Evolutionary conservation across 2,113 vertebrate genomes (phyloP), one percentile per base, ranked within the genome.

Genomic region (Chamaetylas fuelleborni): DNA sequence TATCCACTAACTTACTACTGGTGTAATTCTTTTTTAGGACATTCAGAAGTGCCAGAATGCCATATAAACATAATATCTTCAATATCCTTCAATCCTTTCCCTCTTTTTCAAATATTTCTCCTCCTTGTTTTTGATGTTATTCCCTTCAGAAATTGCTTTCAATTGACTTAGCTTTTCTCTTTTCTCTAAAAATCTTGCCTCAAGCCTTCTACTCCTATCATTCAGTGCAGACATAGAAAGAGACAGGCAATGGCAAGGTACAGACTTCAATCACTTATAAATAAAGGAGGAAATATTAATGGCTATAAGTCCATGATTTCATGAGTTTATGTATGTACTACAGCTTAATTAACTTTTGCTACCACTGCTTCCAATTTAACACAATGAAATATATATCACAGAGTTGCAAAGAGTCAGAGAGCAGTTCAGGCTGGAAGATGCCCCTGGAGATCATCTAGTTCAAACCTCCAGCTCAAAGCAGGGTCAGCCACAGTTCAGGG

Each of bases 131-230:
- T 94, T 95, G 64, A 96, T 92, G 94, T 94, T 93, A 95, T 94
- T 97, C 96, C 95, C 96, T 88, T 95, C 86, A 90, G 93, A 97
- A 97, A 95, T 90, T 93, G 82, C 86, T 96, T 96, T 97, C 95
- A 93, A 90, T 95, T 95, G 86, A 82, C 86, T 93, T 93, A 88
- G 82, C 56, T 88, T 92, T 94, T 92, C 92, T 90, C 71, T 94
- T 95, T 94, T 86, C 91, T 96, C 50, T 83, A 86, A 90, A 94
- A 93, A 70, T 94, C 76, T 97, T 95, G 94, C 95, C 94, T 96
- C 58, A 1, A 96, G 92, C 79, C 82, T 94, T 92, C 91, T 78
- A 43, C 62, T 94, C 88, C 77, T 94, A 94, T 96, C 93, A 83
- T 61, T 95, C 86, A 74, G 54, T 77, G 80, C 92, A 97, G 94